Conservation (phyloP, 1,140 invertebrate genomes). For the Phymorhynchus buccinoides region DNA sequence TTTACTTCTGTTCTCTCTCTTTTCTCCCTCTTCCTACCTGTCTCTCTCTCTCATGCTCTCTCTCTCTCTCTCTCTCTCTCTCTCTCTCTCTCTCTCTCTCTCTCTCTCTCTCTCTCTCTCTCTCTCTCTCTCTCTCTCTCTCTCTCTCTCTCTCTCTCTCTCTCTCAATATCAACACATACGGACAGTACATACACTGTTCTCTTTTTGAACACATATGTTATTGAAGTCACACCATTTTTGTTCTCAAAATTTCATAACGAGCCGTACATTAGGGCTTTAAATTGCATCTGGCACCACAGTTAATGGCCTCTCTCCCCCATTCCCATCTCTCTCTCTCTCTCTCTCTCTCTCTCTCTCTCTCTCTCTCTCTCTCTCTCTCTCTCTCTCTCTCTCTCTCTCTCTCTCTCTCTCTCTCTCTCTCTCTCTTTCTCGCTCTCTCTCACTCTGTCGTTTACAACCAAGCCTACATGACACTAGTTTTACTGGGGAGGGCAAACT, state of each 20-base stretch:
- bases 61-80: neutral
- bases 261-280: no score
- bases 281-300: no score
- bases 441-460: neutral
- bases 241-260: no score
- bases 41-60: no score
- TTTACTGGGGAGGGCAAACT: no score
- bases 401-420: neutral
- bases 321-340: neutral
- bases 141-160: neutral
- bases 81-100: neutral
- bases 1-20: neutral
- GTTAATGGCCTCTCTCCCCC: neutral
- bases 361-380: neutral
- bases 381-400: neutral
- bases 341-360: neutral
- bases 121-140: neutral
- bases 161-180: no score
- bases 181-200: no score
- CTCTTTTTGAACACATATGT: no score
- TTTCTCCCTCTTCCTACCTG: neutral
- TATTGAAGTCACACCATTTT: no score
- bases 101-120: neutral
- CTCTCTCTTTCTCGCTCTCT: no score
- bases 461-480: no score